Percentiles rank a stretch among this genome's conserved stretches.
phyloP scores from a whole-genome alignment of 2,888 invertebrate species.

The Conops quadrifasciatus region DNA sequence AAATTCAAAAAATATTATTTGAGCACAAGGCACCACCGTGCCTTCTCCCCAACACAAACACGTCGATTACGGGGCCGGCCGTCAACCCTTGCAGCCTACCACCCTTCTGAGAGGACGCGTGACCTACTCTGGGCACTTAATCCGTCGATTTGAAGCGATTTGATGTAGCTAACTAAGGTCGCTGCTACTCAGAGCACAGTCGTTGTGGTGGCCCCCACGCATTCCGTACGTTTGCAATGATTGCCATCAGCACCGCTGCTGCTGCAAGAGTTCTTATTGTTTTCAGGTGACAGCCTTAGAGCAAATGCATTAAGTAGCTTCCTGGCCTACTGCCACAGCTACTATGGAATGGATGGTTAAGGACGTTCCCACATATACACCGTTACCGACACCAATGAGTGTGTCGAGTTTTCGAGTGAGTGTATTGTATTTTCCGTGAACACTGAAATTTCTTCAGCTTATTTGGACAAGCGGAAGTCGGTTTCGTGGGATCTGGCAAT shows the following conservation, averaged over 20 bases:
- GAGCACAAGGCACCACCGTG: background rate
- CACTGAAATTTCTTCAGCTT: no score
- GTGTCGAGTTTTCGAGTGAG: no score
- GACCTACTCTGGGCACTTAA: conserved; percentile 14
- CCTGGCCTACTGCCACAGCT: no score
- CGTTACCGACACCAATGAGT: no score
- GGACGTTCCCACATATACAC: no score
- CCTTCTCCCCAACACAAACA: no score
- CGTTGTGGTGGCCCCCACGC: background rate
- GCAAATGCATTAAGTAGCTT: no score
- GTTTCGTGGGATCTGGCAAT: conserved; percentile 24
- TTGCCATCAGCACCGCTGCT: no score
- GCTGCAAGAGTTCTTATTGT: no score
- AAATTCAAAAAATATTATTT: conserved; percentile 8
- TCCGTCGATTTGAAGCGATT: background rate
- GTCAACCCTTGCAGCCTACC: background rate
- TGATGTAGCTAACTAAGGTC: conserved; percentile 1
- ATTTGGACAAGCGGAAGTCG: conserved; percentile 4
- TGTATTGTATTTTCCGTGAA: no score
- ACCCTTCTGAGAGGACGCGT: background rate
- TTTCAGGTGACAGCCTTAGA: no score
- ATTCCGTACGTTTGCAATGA: background rate
- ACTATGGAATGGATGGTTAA: no score
- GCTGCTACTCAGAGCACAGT: background rate
- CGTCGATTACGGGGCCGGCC: background rate